Conservation (phyloP, 2,797 vertebrate genomes). For the Tachyglossus aculeatus region DNA sequence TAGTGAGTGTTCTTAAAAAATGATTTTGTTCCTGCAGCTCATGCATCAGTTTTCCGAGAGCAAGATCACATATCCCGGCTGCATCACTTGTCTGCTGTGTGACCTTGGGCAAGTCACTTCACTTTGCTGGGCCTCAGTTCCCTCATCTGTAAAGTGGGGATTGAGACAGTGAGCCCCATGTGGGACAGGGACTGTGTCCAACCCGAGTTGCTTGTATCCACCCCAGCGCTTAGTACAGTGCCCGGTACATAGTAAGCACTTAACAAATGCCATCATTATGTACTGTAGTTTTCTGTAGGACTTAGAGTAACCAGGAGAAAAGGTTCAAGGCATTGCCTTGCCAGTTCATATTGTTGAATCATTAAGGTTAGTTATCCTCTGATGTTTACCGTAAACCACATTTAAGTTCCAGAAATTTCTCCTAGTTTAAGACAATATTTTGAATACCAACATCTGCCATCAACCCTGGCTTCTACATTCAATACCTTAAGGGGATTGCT, state of each 20-base stretch:
- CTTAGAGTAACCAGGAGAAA: background rate
- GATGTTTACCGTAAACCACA: constrained; percentile 54
- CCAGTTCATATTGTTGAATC: constrained; percentile 18
- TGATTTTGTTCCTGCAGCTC: background rate
- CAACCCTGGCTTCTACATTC: constrained; percentile 29
- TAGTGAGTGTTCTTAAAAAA: background rate
- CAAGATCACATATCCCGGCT: background rate
- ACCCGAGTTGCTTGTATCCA: background rate
- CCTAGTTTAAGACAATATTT: background rate
- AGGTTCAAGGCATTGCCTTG: background rate
- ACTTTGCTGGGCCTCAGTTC: background rate
- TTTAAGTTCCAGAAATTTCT: constrained; percentile 38
- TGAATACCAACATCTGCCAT: constrained; percentile 18
- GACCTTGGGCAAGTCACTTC: background rate
- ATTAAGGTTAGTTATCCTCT: constrained; percentile 15
- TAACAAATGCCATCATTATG: background rate
- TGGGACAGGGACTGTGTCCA: background rate
- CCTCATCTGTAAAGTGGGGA: background rate
- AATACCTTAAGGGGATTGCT: constrained; percentile 20
- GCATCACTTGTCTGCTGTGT: background rate
- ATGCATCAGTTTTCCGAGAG: background rate
- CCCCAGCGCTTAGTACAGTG: too few species aligned
- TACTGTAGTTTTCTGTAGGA: accelerated
- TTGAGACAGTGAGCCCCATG: too few species aligned
- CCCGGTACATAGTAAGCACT: too few species aligned